Evolutionary conservation across 2,888 invertebrate species (phyloP).

Genomic region (Baronia brevicornis): DNA sequence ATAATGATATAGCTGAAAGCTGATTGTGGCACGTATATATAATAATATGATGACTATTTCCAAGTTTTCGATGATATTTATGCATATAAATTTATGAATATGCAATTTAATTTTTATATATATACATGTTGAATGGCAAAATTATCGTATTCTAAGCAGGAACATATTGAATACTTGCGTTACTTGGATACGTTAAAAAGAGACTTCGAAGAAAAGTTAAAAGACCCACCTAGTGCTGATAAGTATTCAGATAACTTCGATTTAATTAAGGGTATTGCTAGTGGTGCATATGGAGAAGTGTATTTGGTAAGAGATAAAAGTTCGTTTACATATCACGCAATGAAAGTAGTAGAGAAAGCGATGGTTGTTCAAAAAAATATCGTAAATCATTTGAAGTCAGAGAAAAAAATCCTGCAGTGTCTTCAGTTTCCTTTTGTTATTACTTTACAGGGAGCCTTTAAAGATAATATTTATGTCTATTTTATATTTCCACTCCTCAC

Average conservation of each 20-base stretch:
- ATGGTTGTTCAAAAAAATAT: conserved; percentile 91
- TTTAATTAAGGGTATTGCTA: conserved; percentile 84
- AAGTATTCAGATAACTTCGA: conserved; percentile 78
- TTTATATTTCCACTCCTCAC: conserved; percentile 87
- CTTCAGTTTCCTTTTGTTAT: conserved; percentile 91
- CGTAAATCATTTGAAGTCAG: conserved; percentile 89
- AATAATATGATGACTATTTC: conserved; percentile 16
- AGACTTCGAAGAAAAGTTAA: conserved; percentile 42
- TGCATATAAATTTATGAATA: conserved; percentile 1
- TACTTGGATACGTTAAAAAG: conserved; percentile 53
- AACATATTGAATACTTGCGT: conserved; percentile 46
- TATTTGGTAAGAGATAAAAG: conserved; percentile 81
- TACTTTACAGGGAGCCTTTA: conserved; percentile 84
- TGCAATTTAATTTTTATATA: conserved; percentile 16
- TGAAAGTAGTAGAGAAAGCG: conserved; percentile 91
- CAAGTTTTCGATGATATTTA: conserved; percentile 1
- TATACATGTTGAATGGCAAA: conserved; percentile 41
- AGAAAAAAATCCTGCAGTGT: conserved; percentile 89
- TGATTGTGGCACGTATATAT: neutral
- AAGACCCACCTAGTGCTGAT: conserved; percentile 23
- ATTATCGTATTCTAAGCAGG: conserved; percentile 36
- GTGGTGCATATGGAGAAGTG: conserved; percentile 93
- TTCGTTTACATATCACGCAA: conserved; percentile 82
- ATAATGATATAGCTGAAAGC: conserved; percentile 3
- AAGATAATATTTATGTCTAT: conserved; percentile 89